Conservation (phyloP, 2,113 vertebrate species). For the Genyomyrus donnyi region DNA sequence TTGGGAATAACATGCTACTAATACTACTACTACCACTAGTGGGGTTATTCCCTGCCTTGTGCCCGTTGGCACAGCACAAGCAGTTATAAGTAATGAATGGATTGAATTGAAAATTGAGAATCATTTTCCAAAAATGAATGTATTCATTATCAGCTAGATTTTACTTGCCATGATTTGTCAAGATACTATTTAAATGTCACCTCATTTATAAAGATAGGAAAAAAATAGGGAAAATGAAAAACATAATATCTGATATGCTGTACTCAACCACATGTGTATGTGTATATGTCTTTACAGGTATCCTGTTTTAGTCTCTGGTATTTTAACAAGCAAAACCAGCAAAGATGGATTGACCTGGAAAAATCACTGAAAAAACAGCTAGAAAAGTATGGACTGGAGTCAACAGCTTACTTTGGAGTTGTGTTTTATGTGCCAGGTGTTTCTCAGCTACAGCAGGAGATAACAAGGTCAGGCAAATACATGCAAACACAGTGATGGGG, state of each 20-base stretch:
- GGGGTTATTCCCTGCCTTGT: too few species aligned
- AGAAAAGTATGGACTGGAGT: constrained; percentile 88
- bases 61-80: not conserved
- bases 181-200: not conserved
- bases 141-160: not conserved
- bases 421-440: constrained; percentile 89
- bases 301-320: constrained; percentile 97
- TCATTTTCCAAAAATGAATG: not conserved
- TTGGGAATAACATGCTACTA: too few species aligned
- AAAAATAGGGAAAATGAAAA: not conserved
- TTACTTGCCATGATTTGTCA: not conserved
- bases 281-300: constrained; percentile 59
- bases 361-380: constrained; percentile 97
- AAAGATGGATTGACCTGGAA: constrained; percentile 93
- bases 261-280: not conserved
- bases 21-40: too few species aligned
- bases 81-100: not conserved
- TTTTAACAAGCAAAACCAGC: constrained; percentile 93
- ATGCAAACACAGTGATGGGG: not conserved
- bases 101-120: not conserved
- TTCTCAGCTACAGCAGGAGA: constrained; percentile 88
- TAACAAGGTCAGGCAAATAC: constrained; percentile 75
- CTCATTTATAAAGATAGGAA: not conserved
- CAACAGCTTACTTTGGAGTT: constrained; percentile 94
- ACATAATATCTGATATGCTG: not conserved